Conservation (phyloP, 2,797 vertebrate species). For the Cryptoblepharus egeriae region DNA sequence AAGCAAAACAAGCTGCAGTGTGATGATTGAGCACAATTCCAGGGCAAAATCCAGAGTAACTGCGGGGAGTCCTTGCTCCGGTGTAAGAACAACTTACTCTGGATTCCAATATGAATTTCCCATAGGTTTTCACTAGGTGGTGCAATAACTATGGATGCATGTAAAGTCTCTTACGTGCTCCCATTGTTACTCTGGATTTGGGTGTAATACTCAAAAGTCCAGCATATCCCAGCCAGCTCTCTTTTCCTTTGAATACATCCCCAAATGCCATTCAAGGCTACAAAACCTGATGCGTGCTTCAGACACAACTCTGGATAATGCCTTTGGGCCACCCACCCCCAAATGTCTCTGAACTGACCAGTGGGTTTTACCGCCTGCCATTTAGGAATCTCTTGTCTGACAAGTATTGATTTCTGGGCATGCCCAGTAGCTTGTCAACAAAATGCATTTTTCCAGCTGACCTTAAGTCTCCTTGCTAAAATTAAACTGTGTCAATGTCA, state of each 20-base stretch:
- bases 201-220: neutral
- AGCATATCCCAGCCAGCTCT: neutral
- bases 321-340: neutral
- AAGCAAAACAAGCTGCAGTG: no score
- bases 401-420: neutral
- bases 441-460: slow-evolving; percentile 4
- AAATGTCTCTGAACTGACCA: neutral
- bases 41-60: no score
- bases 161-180: no score
- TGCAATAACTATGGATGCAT: no score
- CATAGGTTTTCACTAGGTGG: no score
- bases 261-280: neutral
- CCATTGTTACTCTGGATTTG: no score
- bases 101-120: no score
- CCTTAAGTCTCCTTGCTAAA: slow-evolving; percentile 32
- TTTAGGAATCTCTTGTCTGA: neutral
- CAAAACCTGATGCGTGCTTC: neutral
- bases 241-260: neutral
- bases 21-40: no score
- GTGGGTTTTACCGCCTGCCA: neutral
- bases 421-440: neutral
- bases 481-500: slow-evolving; percentile 16
- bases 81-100: no score
- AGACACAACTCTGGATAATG: neutral
- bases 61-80: no score